phyloP scores from a whole-genome alignment of 2,113 vertebrate genomes.

The Barnardius zonarius region DNA sequence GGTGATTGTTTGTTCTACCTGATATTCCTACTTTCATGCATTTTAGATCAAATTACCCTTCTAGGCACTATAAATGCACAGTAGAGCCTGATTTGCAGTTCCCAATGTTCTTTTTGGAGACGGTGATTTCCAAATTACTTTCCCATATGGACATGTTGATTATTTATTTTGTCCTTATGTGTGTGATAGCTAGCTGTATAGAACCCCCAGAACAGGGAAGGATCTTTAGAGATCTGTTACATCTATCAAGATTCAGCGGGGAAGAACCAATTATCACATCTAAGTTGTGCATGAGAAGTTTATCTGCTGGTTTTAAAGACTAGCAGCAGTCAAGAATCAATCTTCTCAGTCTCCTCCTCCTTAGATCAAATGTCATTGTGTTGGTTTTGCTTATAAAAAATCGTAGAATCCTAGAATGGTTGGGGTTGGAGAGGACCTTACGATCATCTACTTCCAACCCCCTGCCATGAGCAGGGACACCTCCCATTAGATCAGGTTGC shows the following conservation, averaged over 20 bases:
- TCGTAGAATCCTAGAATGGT: background rate
- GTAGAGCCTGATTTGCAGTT: background rate
- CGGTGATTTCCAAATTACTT: background rate
- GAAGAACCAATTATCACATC: background rate
- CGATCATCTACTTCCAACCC: background rate
- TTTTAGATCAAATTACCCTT: background rate
- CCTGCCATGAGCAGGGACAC: background rate
- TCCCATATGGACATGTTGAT: background rate
- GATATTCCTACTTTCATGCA: background rate
- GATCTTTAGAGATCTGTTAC: background rate
- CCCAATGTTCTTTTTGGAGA: background rate
- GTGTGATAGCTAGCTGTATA: background rate
- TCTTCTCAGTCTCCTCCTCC: background rate
- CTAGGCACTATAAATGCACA: background rate
- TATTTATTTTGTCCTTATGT: slow-evolving; percentile 27
- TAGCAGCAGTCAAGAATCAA: background rate
- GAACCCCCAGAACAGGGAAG: background rate
- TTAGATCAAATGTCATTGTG: background rate
- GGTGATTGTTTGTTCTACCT: background rate
- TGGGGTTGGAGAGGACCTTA: background rate
- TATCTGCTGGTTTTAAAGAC: background rate
- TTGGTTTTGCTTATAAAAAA: background rate
- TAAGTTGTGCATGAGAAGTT: background rate
- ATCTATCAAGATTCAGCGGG: background rate
- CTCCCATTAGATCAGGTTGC: background rate